A percentile compares a stretch with the other conserved stretches of the same genome.
Evolutionary conservation across 2,888 invertebrate genomes (phyloP).

Genomic region (Phrixothrix hirtus): DNA sequence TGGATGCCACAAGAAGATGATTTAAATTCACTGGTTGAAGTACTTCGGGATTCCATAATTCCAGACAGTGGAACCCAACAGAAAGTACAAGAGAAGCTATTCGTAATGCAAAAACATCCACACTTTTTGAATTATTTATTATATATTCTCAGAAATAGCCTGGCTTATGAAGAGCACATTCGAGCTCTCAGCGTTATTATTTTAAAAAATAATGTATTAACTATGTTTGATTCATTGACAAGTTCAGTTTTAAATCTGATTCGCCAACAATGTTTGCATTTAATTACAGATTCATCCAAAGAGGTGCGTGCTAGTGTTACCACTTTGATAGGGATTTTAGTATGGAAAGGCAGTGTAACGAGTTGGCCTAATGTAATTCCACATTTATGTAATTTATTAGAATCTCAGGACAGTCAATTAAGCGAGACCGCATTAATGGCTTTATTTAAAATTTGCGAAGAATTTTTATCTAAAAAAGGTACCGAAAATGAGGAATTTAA

Average conservation of each 20-base stretch:
- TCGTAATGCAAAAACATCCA: slow-evolving; percentile 94
- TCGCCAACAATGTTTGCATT: slow-evolving; percentile 89
- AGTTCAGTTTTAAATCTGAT: slow-evolving; percentile 90
- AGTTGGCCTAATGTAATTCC: slow-evolving; percentile 95
- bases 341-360: slow-evolving; percentile 84
- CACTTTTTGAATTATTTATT: slow-evolving; percentile 99
- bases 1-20: slow-evolving; percentile 97
- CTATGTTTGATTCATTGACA: slow-evolving; percentile 85
- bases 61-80: slow-evolving; percentile 94
- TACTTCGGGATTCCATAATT: slow-evolving; percentile 96
- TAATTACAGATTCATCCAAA: slow-evolving; percentile 91
- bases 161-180: slow-evolving; percentile 92
- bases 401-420: slow-evolving; percentile 89
- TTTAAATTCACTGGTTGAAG: slow-evolving; percentile 90
- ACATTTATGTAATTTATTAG: slow-evolving; percentile 86
- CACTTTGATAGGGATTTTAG: slow-evolving; percentile 94
- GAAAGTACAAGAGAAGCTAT: slow-evolving; percentile 97
- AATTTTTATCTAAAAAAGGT: slow-evolving; percentile 67
- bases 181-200: slow-evolving; percentile 95
- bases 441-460: slow-evolving; percentile 97
- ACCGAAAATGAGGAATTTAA: slow-evolving; percentile 81
- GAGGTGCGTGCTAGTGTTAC: slow-evolving; percentile 96
- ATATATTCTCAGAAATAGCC: slow-evolving; percentile 91
- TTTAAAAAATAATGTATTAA: slow-evolving; percentile 95
- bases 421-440: slow-evolving; percentile 98